phyloP scores from a whole-genome alignment of 2,888 invertebrate species.

The Lithophane semibrunnea region DNA sequence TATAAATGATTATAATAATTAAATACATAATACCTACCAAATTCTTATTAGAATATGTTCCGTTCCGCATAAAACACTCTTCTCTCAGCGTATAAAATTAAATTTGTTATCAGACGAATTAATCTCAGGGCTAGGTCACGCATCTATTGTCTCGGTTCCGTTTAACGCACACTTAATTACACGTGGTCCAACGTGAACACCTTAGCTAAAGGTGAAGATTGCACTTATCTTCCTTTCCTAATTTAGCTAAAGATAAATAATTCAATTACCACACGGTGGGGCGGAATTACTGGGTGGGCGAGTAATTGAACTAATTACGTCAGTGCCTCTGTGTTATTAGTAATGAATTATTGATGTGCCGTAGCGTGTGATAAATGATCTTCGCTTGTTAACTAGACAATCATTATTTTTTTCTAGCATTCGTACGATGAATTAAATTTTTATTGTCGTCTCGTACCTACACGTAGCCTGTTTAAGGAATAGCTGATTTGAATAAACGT shows the following conservation, averaged over 20 bases:
- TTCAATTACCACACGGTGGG: slow-evolving; percentile 81
- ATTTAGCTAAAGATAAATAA: slow-evolving; percentile 84
- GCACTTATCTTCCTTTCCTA: slow-evolving; percentile 74
- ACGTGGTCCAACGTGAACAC: slow-evolving; percentile 76
- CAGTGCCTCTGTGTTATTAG: slow-evolving; percentile 86
- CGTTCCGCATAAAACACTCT: slow-evolving; percentile 57
- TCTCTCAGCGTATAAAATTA: slow-evolving; percentile 67
- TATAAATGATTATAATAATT: slow-evolving; percentile 16
- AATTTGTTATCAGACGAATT: slow-evolving; percentile 68
- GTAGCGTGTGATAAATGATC: slow-evolving; percentile 82
- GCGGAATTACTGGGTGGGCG: slow-evolving; percentile 85
- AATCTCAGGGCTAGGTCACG: slow-evolving; percentile 74
- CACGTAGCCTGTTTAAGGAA: slow-evolving; percentile 23
- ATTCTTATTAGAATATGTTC: slow-evolving; percentile 52
- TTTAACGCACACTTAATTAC: slow-evolving; percentile 82
- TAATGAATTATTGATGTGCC: slow-evolving; percentile 88
- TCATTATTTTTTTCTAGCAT: slow-evolving; percentile 70
- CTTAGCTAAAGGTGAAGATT: slow-evolving; percentile 81
- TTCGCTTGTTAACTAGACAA: slow-evolving; percentile 79
- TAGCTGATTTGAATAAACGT: slow-evolving; percentile 8
- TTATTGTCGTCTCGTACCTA: slow-evolving; percentile 46
- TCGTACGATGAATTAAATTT: slow-evolving; percentile 55
- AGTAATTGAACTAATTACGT: slow-evolving; percentile 89
- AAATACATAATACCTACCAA: background rate
- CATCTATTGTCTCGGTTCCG: slow-evolving; percentile 81